A percentile compares a stretch with the other conserved stretches of the same genome.
Conservation (phyloP, 2,888 invertebrate species). For the Arrhopalites spinosus region DNA sequence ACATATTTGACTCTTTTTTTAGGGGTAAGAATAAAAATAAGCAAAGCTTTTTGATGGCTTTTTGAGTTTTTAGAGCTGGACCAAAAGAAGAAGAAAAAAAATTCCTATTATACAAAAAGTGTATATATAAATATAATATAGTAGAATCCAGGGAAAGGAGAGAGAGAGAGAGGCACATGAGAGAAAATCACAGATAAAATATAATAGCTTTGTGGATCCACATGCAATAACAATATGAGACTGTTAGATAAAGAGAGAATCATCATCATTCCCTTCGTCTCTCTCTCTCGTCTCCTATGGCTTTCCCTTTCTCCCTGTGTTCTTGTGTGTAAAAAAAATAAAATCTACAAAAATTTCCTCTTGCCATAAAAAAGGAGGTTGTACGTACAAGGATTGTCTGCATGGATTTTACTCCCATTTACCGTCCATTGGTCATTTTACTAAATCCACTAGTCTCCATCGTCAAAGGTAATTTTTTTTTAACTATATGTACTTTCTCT, state of each 20-base stretch:
- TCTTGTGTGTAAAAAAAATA: too few species aligned
- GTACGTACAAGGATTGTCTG: slow-evolving; percentile 39
- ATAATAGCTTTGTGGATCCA: slow-evolving; percentile 44
- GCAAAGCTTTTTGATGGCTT: not conserved
- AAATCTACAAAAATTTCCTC: slow-evolving; percentile 50
- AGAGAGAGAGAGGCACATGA: slow-evolving; percentile 34
- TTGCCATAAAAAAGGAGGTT: slow-evolving; percentile 43
- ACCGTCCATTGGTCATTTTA: slow-evolving; percentile 48
- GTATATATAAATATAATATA: too few species aligned
- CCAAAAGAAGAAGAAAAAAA: not conserved
- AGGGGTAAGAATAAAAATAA: not conserved
- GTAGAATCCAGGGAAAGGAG: slow-evolving; percentile 1
- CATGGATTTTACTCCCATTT: slow-evolving; percentile 44
- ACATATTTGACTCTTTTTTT: not conserved
- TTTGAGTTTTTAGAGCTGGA: not conserved
- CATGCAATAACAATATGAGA: slow-evolving; percentile 55
- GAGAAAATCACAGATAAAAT: slow-evolving; percentile 51
- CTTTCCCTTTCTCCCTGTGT: not conserved
- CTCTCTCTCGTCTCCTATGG: not conserved
- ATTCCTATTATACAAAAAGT: not conserved
- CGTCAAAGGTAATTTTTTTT: not conserved
- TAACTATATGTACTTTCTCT: slow-evolving; percentile 6
- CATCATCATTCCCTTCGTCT: slow-evolving; percentile 38
- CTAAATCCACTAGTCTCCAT: slow-evolving; percentile 41
- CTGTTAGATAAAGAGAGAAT: slow-evolving; percentile 46